Evolutionary conservation across 1,140 invertebrate species (phyloP).

Genomic region (Cydia pomonella): DNA sequence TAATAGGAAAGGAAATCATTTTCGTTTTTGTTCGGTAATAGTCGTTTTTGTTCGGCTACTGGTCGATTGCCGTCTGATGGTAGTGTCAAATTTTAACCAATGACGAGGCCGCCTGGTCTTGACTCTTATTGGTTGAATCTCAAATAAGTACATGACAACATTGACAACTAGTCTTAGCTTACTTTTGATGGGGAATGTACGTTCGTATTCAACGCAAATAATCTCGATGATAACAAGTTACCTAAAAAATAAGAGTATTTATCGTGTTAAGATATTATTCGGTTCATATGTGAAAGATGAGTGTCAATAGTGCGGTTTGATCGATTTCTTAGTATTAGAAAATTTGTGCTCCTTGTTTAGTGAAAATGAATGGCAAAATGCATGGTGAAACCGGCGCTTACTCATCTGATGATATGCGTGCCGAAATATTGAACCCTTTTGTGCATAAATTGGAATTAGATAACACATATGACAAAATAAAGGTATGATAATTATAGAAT

Average conservation of each 20-base stretch:
- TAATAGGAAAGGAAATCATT: neutral
- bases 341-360: slow-evolving; percentile 47
- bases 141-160: slow-evolving; percentile 1
- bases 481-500: slow-evolving; percentile 82
- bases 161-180: slow-evolving; percentile 38
- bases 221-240: slow-evolving; percentile 46
- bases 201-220: slow-evolving; percentile 40
- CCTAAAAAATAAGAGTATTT: slow-evolving; percentile 41
- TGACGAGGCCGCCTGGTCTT: slow-evolving; percentile 34
- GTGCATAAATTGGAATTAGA: slow-evolving; percentile 91
- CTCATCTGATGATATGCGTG: slow-evolving; percentile 76
- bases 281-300: slow-evolving; percentile 40
- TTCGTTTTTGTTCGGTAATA: slow-evolving; percentile 31
- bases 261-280: slow-evolving; percentile 41
- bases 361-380: slow-evolving; percentile 80
- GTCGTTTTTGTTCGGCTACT: slow-evolving; percentile 32
- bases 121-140: slow-evolving; percentile 10
- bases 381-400: slow-evolving; percentile 75
- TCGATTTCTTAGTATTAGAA: slow-evolving; percentile 40
- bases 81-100: slow-evolving; percentile 47
- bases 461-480: slow-evolving; percentile 91
- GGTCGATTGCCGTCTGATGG: slow-evolving; percentile 32
- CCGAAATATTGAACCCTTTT: slow-evolving; percentile 88
- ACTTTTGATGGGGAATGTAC: slow-evolving; percentile 37
- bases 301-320: slow-evolving; percentile 46